Conservation (phyloP, 2,888 invertebrate species). For the Chrysolina oricalcia region DNA sequence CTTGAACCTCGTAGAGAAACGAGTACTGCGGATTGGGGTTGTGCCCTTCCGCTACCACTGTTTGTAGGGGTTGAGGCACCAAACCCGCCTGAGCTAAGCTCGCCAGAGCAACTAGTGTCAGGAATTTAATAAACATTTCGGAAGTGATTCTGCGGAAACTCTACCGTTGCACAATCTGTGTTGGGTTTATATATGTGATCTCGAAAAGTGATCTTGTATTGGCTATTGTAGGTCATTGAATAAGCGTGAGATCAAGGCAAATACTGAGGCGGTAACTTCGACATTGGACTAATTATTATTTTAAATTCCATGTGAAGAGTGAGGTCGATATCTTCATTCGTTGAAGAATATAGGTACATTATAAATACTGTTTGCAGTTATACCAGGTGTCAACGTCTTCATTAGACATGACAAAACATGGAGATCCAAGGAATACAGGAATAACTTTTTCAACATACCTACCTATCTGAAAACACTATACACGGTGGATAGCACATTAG, state of each 20-base stretch:
- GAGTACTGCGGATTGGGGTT: conserved; percentile 80
- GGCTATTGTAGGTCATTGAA: not conserved
- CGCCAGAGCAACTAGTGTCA: conserved; percentile 1
- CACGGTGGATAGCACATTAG: too few species aligned
- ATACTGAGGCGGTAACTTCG: not conserved
- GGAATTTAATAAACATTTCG: conserved; percentile 28
- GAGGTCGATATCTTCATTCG: not conserved
- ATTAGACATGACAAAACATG: too few species aligned
- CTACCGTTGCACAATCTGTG: not conserved
- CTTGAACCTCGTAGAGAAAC: conserved; percentile 81
- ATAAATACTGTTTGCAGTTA: too few species aligned
- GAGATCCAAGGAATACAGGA: too few species aligned
- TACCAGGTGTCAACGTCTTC: too few species aligned
- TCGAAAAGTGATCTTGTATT: not conserved
- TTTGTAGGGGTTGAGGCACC: conserved; percentile 65
- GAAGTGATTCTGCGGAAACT: not conserved
- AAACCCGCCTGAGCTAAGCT: conserved; percentile 27
- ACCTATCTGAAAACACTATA: too few species aligned
- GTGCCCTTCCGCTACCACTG: conserved; percentile 70
- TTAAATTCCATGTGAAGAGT: not conserved
- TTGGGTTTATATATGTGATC: not conserved
- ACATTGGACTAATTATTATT: not conserved
- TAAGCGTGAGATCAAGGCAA: not conserved
- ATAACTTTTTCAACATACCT: too few species aligned
- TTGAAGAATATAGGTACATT: not conserved